Conservation (phyloP, 2,888 invertebrate species). For the Cantharis flavilabris region DNA sequence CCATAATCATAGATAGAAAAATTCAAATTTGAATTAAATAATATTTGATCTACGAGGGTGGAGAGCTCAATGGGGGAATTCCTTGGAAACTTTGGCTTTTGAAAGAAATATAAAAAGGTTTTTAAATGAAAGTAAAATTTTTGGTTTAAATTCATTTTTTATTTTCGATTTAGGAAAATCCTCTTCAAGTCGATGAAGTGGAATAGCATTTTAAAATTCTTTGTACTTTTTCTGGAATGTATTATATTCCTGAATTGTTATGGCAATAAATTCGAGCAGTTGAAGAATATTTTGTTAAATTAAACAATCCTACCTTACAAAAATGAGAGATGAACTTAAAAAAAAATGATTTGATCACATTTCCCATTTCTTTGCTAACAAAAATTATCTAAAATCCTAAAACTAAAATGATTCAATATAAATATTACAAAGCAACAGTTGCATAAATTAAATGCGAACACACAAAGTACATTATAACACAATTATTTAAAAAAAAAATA, state of each 20-base stretch:
- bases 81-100: too few relatives aligned
- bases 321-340: background rate
- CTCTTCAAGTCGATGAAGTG: background rate
- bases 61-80: too few relatives aligned
- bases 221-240: background rate
- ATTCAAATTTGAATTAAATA: too few relatives aligned
- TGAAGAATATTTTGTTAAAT: background rate
- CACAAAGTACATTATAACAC: constrained; percentile 42
- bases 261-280: background rate
- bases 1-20: too few relatives aligned
- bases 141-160: too few relatives aligned
- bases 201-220: background rate
- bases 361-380: background rate
- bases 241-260: background rate
- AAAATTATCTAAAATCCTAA: constrained; percentile 1
- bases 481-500: constrained; percentile 31
- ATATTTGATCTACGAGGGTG: too few relatives aligned
- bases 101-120: too few relatives aligned
- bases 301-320: background rate
- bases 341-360: constrained; percentile 1
- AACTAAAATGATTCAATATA: constrained; percentile 8
- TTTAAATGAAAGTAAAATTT: too few relatives aligned
- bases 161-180: too few relatives aligned
- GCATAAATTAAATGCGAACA: constrained; percentile 47
- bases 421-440: constrained; percentile 35